Base-by-base conservation (phyloP, 1,140 invertebrate genomes). In the Steinernema feltiae region DNA sequence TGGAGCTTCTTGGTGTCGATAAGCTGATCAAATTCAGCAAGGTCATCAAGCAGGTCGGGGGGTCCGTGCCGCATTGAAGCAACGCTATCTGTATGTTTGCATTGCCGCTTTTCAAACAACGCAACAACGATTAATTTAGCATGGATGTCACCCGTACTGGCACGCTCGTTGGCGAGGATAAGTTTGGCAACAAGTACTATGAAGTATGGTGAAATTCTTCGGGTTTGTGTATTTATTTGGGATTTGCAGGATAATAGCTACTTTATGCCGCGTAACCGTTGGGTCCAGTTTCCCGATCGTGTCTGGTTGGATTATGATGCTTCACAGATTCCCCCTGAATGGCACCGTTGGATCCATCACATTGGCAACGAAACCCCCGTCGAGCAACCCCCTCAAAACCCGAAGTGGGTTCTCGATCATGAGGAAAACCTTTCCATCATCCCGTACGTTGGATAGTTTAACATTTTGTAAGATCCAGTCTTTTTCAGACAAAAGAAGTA, bases 171-270 rank as follows among this genome's bases (percentile, higher is more conserved):
- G 97, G 97, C n/a, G 90, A 90, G 76, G 97, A 99, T 87, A 92
- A 94, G 86, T 95, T 91, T 87, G 96, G 97, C 32, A 99, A 99
- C 88, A 94, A 92, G 87, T 99, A 99, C 87, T 99, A 90, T 48
- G 78, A 81, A n/a, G 72, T 73, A n/a, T 69, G 73, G 30, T 31
- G 2, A n/a, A 24, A 73, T 31, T 46, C 1, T 30, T 30, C 18
- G 12, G 18, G 29, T 30, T 1, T 24, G 48, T 30, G 7, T 3
- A 12, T 2, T 27, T 70, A 30, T 27, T n/a, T 48, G 7, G 18
- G 30, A 53, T 41, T 74, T 80, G 35, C 30, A 82, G 78, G 82
- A 85, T 30, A 83, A 85, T 76, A 69, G 63, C 0, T 84, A 83
- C 72, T 86, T 82, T 69, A 77, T 86, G 79, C 85, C 84, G 30